These are phyloP conservation scores for Drosophila baimaii DNA, from an alignment of 1,140 invertebrate species.

Conservation along the genomic window DNA sequence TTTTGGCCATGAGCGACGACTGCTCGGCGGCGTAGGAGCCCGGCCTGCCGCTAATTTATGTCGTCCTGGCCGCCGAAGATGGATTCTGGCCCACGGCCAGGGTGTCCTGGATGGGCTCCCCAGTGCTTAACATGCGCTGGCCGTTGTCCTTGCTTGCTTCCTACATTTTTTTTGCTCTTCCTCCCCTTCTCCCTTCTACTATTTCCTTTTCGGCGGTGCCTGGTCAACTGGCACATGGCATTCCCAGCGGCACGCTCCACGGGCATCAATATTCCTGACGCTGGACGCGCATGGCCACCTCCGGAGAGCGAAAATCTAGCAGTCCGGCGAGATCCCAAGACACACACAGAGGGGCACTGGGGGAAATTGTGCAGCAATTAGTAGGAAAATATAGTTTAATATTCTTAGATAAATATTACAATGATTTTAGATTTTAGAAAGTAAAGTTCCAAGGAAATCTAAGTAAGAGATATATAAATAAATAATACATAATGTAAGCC, in stretches of 20 bases:
- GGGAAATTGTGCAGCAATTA: not conserved
- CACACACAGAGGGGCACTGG: constrained; percentile 8
- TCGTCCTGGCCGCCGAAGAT: constrained; percentile 29
- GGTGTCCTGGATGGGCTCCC: constrained; percentile 24
- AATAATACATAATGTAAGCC: too few relatives aligned
- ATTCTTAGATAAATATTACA: not conserved
- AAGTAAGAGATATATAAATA: too few relatives aligned
- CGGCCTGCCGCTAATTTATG: constrained; percentile 67
- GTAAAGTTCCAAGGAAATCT: too few relatives aligned
- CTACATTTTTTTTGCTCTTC: not conserved
- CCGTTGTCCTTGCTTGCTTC: constrained; percentile 22
- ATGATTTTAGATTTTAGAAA: not conserved
- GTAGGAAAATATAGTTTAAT: not conserved
- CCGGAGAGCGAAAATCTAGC: constrained; percentile 32
- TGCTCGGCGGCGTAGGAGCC: constrained; percentile 34
- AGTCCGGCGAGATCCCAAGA: constrained; percentile 23
- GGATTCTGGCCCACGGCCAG: constrained; percentile 34
- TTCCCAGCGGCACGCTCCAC: constrained; percentile 69
- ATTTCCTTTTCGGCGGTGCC: constrained; percentile 2
- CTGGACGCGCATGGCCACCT: constrained; percentile 65
- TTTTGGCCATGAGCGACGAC: constrained; percentile 46
- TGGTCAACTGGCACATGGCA: constrained; percentile 65
- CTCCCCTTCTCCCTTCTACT: not conserved
- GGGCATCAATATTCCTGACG: constrained; percentile 70
- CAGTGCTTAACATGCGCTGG: constrained; percentile 55